Evolutionary conservation across 2,888 invertebrate species (phyloP).

Genomic region (Rhabditoides inermis): DNA sequence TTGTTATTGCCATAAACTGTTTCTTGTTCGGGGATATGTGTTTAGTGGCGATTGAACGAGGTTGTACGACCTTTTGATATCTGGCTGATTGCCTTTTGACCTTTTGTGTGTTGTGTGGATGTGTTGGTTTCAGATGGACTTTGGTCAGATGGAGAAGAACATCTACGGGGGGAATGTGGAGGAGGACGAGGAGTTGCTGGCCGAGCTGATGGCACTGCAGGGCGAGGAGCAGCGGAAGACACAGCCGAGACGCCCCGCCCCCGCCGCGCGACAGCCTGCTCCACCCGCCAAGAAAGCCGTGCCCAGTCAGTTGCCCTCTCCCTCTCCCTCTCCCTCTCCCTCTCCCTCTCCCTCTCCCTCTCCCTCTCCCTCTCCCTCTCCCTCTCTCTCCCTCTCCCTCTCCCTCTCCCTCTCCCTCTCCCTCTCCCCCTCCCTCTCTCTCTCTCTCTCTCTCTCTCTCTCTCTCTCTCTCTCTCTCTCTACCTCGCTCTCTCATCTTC

Average conservation of each 20-base stretch:
- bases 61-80: not conserved
- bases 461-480: not conserved
- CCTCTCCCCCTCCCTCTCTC: not conserved
- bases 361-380: not conserved
- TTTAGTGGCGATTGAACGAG: not conserved
- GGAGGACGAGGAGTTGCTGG: slow-evolving; percentile 31
- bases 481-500: not conserved
- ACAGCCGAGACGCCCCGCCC: slow-evolving; percentile 1
- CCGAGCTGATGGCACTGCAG: slow-evolving; percentile 31
- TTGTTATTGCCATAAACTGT: too few relatives aligned
- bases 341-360: not conserved
- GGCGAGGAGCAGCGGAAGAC: slow-evolving; percentile 14
- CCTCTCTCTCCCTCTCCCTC: not conserved
- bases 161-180: slow-evolving; percentile 29
- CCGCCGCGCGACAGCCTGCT: slow-evolving; percentile 3
- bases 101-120: not conserved
- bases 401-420: not conserved
- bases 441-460: not conserved
- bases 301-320: not conserved
- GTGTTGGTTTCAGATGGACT: slow-evolving; percentile 8
- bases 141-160: slow-evolving; percentile 21
- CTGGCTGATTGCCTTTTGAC: not conserved
- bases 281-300: slow-evolving; percentile 4
- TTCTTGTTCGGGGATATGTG: too few relatives aligned
- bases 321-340: not conserved